phyloP scores from a whole-genome alignment of 2,888 invertebrate genomes.

The Tipula lateralis region DNA sequence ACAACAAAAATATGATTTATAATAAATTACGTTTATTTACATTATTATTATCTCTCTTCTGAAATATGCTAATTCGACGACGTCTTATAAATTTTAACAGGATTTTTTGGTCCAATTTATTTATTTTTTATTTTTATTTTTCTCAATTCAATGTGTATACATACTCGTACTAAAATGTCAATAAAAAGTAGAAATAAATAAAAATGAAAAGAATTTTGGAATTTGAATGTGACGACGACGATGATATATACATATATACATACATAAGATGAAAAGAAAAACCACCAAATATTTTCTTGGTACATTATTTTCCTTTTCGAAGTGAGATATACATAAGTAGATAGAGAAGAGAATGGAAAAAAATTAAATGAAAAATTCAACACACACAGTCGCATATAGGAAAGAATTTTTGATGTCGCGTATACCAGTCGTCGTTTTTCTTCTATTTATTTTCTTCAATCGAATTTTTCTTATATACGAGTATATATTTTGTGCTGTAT shows the following conservation, averaged over 20 bases:
- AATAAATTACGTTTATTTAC: not conserved
- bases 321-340: not conserved
- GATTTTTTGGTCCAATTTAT: not conserved
- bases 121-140: no score
- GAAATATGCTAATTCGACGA: not conserved
- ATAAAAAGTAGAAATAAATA: constrained; percentile 11
- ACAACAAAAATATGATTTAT: not conserved
- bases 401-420: constrained; percentile 1
- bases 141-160: not conserved
- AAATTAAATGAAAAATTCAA: not conserved
- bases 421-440: not conserved
- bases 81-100: not conserved
- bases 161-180: not conserved
- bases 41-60: not conserved
- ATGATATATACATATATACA: not conserved
- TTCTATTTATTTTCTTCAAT: not conserved
- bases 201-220: not conserved
- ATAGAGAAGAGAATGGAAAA: not conserved
- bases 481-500: not conserved
- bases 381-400: not conserved
- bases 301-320: not conserved
- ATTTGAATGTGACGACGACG: not conserved
- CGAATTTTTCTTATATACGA: not conserved
- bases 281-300: not conserved
- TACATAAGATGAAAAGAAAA: not conserved